phyloP scores from a whole-genome alignment of 2,797 vertebrate species.

The Crocidura indochinensis region DNA sequence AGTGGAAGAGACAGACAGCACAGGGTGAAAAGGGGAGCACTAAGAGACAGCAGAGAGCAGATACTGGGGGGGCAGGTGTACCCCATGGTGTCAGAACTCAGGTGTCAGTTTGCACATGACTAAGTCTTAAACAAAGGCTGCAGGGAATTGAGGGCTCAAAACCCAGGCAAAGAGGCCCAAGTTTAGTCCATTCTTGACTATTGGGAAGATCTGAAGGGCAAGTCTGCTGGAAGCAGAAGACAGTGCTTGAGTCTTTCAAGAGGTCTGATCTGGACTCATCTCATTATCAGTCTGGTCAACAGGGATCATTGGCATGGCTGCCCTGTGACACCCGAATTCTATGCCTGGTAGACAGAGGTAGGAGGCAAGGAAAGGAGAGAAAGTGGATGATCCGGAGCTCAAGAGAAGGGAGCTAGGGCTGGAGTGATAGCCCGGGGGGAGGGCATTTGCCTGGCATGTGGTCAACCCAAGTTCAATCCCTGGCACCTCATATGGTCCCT shows the following conservation, averaged over 20 bases:
- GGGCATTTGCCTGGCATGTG: too few species aligned
- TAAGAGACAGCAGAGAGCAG: too few species aligned
- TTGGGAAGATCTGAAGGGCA: background rate
- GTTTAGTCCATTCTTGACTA: background rate
- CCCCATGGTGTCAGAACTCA: background rate
- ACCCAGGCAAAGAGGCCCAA: background rate
- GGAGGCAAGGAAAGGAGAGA: too few species aligned
- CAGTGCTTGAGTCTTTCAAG: background rate
- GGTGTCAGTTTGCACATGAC: background rate
- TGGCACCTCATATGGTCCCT: too few species aligned
- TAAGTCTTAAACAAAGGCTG: background rate
- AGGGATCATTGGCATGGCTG: background rate
- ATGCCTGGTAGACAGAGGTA: background rate
- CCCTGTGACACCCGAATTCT: too few species aligned
- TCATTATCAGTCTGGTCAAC: background rate
- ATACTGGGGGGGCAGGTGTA: background rate
- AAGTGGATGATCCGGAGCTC: background rate
- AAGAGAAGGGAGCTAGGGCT: background rate
- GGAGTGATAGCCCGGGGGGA: too few species aligned
- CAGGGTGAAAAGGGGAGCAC: too few species aligned
- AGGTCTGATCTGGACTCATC: background rate
- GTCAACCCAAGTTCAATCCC: too few species aligned
- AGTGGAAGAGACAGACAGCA: background rate
- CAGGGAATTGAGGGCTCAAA: background rate
- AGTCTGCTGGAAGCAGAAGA: conserved; percentile 1